A percentile compares a stretch with the other conserved stretches of the same genome.
phyloP scores from a whole-genome alignment of 2,113 vertebrate species.

The Scomber scombrus region DNA sequence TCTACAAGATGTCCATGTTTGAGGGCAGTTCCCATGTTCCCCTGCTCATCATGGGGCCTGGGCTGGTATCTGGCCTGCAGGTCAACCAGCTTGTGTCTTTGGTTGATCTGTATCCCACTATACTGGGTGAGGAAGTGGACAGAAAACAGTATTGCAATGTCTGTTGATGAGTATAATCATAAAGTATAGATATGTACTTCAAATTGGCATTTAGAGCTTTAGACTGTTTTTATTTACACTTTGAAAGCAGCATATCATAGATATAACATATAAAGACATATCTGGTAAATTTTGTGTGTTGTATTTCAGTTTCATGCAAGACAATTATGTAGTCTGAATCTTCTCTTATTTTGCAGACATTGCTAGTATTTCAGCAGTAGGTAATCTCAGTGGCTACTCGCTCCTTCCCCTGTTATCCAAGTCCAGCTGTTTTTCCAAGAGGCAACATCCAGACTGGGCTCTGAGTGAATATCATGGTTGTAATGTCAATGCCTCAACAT shows the following conservation, averaged over 20 bases:
- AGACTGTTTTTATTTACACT: too few species aligned
- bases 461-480: constrained; percentile 97
- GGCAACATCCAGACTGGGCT: constrained; percentile 86
- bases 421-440: not conserved
- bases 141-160: constrained; percentile 9
- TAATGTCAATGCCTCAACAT: constrained; percentile 93
- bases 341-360: constrained; percentile 84
- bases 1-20: constrained; percentile 99
- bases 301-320: not conserved
- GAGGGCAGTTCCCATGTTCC: constrained; percentile 95
- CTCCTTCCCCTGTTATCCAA: constrained; percentile 84
- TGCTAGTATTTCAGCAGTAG: constrained; percentile 83
- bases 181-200: too few species aligned
- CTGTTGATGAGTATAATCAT: not conserved
- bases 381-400: constrained; percentile 90
- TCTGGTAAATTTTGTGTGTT: not conserved
- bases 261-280: not conserved
- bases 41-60: constrained; percentile 91
- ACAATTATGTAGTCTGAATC: not conserved
- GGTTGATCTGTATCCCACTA: constrained; percentile 95
- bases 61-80: constrained; percentile 82
- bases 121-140: constrained; percentile 88
- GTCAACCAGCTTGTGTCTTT: constrained; percentile 90
- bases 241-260: not conserved
- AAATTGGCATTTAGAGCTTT: too few species aligned